Conservation (phyloP, 2,113 vertebrate genomes). For the Semicossyphus pulcher region DNA sequence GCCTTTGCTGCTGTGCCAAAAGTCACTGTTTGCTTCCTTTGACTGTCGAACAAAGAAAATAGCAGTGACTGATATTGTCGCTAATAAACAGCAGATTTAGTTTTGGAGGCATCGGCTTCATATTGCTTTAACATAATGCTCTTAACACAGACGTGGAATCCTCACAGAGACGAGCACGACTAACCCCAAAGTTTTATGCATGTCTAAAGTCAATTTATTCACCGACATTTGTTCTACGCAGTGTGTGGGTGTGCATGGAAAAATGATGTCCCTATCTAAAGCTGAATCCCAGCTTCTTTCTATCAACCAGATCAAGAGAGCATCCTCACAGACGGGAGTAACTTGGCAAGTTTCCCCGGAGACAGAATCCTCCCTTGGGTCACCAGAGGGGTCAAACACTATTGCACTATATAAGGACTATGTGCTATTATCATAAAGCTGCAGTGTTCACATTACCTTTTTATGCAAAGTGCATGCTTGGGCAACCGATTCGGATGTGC, state of each 20-base stretch:
- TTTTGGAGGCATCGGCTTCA: constrained; percentile 23
- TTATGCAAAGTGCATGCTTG: background rate
- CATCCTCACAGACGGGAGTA: constrained; percentile 19
- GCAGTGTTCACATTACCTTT: background rate
- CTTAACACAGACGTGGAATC: constrained; percentile 29
- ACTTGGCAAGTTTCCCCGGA: constrained; percentile 12
- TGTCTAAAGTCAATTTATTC: constrained; percentile 12
- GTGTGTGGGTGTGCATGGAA: background rate
- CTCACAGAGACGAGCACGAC: constrained; percentile 10
- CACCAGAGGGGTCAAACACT: constrained; percentile 17
- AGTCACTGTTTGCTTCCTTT: constrained; percentile 55
- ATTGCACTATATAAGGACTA: background rate
- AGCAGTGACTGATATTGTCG: constrained; percentile 39
- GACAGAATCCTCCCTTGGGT: constrained; percentile 27
- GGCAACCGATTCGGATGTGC: background rate
- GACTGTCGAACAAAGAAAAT: constrained; percentile 61
- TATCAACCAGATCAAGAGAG: constrained; percentile 16
- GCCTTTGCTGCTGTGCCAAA: constrained; percentile 65
- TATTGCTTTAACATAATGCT: constrained; percentile 19
- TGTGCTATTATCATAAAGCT: constrained; percentile 14
- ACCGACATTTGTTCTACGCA: constrained; percentile 16
- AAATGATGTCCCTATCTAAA: constrained; percentile 13
- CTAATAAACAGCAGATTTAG: constrained; percentile 71
- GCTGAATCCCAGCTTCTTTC: constrained; percentile 56
- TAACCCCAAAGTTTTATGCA: constrained; percentile 14